Base-by-base conservation (phyloP, 2,888 invertebrate species). In the Merodon equestris region DNA sequence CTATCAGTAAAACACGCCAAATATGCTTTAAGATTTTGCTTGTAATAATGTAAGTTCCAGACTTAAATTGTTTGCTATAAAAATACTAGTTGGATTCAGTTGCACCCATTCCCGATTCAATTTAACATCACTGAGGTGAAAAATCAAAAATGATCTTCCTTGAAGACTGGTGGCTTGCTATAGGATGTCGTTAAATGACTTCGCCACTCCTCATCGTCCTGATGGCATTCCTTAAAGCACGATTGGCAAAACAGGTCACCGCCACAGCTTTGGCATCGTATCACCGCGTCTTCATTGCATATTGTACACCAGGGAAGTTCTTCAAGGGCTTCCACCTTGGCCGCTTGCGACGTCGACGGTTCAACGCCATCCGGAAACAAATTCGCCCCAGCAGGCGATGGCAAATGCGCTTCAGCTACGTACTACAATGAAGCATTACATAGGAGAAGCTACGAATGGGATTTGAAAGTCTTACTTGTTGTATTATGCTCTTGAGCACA, bases 241-340 rank as follows among this genome's bases (percentile, higher is more conserved):
- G 89, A 87, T 12, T 90, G 89, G 87, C 97, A 97, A 87, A 95
- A 97, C 9, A 96, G 89, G 87, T 97, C 96, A 42, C 91, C 92
- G 77, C 91, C 92, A 88, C 97, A 97, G 73, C 94, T 95, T 48
- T 91, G 88, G 86, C 97, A 97, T 56, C 93, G 90, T 81, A 93
- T 89, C 9, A 89, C 90, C 1, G 96, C 95, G 89, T 95, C 93
- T 85, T 94, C 93, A 87, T 96, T 95, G 86, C 97, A 97, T 82
- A 96, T 93, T 82, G 94, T 93, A 89, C 97, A 97, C 91, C 94
- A 95, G 2, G 94, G 94, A 50, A 95, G 89, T 85, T 95, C 94
- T 83, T 91, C 90, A 12, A 84, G 82, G 10, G 88, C 66, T 10
- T 67, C 58, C 50, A 51, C 42, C 5, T 63, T 10, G 9, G 75